Evolutionary conservation across 37 sponge, comb jelly and placozoan species (phyloP).

Genomic region (Spongilla lacustris): DNA sequence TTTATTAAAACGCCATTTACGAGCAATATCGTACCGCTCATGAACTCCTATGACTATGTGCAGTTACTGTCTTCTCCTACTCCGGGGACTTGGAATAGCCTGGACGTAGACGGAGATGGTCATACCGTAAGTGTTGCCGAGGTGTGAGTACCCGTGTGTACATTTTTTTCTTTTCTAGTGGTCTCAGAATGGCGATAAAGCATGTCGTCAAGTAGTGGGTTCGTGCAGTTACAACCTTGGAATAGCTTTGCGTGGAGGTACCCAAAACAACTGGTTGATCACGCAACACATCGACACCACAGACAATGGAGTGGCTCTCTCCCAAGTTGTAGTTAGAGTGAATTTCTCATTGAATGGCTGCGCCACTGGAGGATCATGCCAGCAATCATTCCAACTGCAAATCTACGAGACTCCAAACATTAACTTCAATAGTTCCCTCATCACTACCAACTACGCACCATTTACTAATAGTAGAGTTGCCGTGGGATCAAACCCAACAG

Average conservation of each 20-base stretch:
- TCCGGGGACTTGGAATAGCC: neutral
- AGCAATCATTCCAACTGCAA: neutral
- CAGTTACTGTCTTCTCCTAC: neutral
- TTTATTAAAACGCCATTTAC: neutral
- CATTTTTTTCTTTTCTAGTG: slow-evolving; percentile 6
- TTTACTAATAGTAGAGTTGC: neutral
- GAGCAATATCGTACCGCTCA: neutral
- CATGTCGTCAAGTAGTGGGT: neutral
- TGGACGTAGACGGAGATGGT: neutral
- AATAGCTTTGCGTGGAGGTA: too few relatives aligned
- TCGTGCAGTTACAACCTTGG: slow-evolving; percentile 7
- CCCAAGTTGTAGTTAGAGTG: slow-evolving; percentile 24
- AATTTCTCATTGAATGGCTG: slow-evolving; percentile 8
- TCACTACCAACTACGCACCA: slow-evolving; percentile 6
- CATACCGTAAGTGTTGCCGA: neutral
- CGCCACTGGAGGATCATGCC: neutral
- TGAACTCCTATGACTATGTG: neutral
- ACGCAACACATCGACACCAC: slow-evolving; percentile 39
- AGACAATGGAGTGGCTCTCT: slow-evolving; percentile 13
- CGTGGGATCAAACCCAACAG: neutral
- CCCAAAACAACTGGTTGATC: slow-evolving; percentile 44
- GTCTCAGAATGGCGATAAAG: neutral
- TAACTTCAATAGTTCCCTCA: neutral
- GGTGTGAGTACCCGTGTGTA: neutral
- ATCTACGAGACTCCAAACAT: slow-evolving; percentile 22